Percentiles rank a stretch among this genome's conserved stretches.
Evolutionary conservation across 2,888 invertebrate species (phyloP).

Genomic region (Ariolimax columbianus): DNA sequence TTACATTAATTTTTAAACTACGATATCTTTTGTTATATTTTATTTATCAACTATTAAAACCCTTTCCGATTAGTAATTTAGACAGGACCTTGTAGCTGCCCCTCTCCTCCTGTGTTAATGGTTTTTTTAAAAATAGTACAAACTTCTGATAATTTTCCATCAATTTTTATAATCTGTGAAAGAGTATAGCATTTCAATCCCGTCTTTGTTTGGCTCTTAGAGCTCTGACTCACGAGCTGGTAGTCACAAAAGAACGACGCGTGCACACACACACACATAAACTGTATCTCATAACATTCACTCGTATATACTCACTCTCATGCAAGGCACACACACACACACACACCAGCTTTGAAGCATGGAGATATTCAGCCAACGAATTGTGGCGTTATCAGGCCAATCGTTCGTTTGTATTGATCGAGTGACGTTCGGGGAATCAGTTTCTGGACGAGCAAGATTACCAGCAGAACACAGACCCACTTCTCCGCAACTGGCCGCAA

Average conservation of each 20-base stretch:
- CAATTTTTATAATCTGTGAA: background rate
- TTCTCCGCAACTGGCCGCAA: too few species aligned
- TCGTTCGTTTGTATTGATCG: background rate
- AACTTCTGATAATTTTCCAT: too few species aligned
- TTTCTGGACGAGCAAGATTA: background rate
- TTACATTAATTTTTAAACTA: too few species aligned
- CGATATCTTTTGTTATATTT: too few species aligned
- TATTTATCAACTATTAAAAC: too few species aligned
- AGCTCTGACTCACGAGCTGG: background rate
- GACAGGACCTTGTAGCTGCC: too few species aligned
- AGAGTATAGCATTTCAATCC: background rate
- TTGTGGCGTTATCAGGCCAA: background rate
- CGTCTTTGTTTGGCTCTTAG: background rate
- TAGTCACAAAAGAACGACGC: too few species aligned
- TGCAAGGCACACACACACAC: background rate
- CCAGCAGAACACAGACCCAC: background rate
- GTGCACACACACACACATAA: background rate
- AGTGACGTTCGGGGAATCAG: background rate
- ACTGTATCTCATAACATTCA: too few species aligned
- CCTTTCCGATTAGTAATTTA: too few species aligned
- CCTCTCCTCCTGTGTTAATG: too few species aligned
- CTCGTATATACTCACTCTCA: background rate
- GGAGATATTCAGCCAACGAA: background rate
- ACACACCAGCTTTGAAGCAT: background rate
- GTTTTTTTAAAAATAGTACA: too few species aligned